Conservation (phyloP, 2,797 vertebrate species). For the Xenopus petersii region DNA sequence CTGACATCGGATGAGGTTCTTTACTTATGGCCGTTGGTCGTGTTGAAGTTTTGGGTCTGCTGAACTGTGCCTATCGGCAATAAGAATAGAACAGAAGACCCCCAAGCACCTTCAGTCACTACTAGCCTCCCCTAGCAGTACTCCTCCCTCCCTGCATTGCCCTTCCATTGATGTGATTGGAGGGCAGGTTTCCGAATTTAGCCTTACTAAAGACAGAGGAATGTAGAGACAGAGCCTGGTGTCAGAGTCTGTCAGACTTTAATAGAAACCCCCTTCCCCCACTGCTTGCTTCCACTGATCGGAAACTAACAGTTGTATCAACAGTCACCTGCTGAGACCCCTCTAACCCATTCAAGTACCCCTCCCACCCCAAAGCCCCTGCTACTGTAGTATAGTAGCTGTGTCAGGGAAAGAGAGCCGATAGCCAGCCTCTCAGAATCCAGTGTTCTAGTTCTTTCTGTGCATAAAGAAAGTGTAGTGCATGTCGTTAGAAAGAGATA, state of each 20-base stretch:
- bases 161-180: slow-evolving; percentile 37
- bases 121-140: slow-evolving; percentile 14
- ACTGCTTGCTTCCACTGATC: slow-evolving; percentile 23
- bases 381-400: too few species aligned
- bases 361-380: not conserved
- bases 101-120: slow-evolving; percentile 25
- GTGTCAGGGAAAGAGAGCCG: too few species aligned
- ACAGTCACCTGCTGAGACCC: slow-evolving; percentile 38
- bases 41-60: not conserved
- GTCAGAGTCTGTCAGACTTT: slow-evolving; percentile 43
- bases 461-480: too few species aligned
- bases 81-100: slow-evolving; percentile 16
- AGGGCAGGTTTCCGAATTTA: slow-evolving; percentile 41
- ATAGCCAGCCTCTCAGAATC: too few species aligned
- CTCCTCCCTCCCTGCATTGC: slow-evolving; percentile 10
- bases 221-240: slow-evolving; percentile 34
- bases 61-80: slow-evolving; percentile 1
- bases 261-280: slow-evolving; percentile 35
- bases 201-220: slow-evolving; percentile 25
- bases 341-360: not conserved
- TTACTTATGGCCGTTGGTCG: not conserved
- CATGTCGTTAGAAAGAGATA: too few species aligned
- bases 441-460: too few species aligned
- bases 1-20: not conserved
- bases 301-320: slow-evolving; percentile 27